Conservation (phyloP, 2,888 invertebrate genomes). For the Criorhina ranunculi region DNA sequence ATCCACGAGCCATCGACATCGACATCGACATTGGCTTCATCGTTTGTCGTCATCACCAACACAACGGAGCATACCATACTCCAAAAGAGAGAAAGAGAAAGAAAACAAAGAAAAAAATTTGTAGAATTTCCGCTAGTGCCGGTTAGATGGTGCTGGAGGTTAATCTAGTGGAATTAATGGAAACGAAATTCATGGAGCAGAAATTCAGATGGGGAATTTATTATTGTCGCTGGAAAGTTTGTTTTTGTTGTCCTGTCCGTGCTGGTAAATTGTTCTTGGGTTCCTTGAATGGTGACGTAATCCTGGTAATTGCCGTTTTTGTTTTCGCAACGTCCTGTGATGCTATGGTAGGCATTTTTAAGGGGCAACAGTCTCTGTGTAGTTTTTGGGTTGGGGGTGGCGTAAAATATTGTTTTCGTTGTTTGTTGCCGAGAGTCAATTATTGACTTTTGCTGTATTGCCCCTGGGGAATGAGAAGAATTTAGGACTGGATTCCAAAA, state of each 20-base stretch:
- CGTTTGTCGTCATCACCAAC: conserved; percentile 31
- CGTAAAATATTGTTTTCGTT: conserved; percentile 67
- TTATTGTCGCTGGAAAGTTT: conserved; percentile 65
- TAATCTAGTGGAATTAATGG: conserved; percentile 85
- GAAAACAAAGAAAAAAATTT: conserved; percentile 51
- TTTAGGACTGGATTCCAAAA: conserved; percentile 59
- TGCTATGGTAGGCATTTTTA: conserved; percentile 61
- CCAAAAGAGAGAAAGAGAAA: conserved; percentile 35
- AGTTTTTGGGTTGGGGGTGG: conserved; percentile 17
- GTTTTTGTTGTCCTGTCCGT: conserved; percentile 55
- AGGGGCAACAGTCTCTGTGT: conserved; percentile 45
- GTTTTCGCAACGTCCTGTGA: conserved; percentile 60
- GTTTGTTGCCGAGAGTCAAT: conserved; percentile 70
- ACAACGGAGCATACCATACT: conserved; percentile 57
- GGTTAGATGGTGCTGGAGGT: conserved; percentile 83
- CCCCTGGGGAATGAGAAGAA: conserved; percentile 5
- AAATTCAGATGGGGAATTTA: conserved; percentile 80
- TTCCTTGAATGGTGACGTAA: conserved; percentile 64
- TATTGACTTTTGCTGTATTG: conserved; percentile 64
- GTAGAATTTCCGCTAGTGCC: conserved; percentile 79
- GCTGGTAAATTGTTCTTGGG: conserved; percentile 47
- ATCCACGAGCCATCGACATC: conserved; percentile 50
- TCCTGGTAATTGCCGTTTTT: conserved; percentile 69
- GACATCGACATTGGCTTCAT: conserved; percentile 27
- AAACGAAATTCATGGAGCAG: conserved; percentile 84